These are phyloP conservation scores for Idaea aversata DNA, from an alignment of 2,888 invertebrate genomes.

Conservation along the genomic window DNA sequence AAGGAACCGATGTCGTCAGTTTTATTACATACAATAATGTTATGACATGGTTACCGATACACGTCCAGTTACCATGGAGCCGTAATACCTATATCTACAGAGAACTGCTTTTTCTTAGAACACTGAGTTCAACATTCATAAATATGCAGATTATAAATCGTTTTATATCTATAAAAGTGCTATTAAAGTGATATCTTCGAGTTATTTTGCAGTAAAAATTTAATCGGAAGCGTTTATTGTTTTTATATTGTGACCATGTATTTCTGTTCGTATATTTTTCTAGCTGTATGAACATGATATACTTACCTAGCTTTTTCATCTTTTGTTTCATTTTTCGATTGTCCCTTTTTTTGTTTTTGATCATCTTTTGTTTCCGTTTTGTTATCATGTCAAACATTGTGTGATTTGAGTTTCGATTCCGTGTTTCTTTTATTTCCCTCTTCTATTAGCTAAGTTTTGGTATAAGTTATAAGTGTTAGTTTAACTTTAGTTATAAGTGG, in stretches of 20 bases:
- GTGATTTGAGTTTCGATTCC: too few relatives aligned
- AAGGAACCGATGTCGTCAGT: not conserved
- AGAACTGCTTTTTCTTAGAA: constrained; percentile 15
- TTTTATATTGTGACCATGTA: not conserved
- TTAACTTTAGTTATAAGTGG: too few relatives aligned
- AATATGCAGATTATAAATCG: constrained; percentile 2
- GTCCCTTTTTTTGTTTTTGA: too few relatives aligned
- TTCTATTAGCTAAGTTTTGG: too few relatives aligned
- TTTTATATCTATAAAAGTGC: constrained; percentile 1
- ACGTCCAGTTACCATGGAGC: not conserved
- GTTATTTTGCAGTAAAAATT: constrained; percentile 2
- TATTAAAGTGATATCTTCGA: constrained; percentile 1
- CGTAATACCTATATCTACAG: constrained; percentile 5
- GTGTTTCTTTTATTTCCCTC: too few relatives aligned
- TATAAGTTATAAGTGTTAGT: too few relatives aligned
- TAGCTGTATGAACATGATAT: not conserved
- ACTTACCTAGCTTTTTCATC: not conserved
- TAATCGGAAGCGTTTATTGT: constrained; percentile 1
- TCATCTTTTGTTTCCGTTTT: too few relatives aligned
- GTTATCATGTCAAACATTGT: too few relatives aligned
- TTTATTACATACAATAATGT: constrained; percentile 1
- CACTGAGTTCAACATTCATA: constrained; percentile 1
- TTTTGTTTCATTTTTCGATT: too few relatives aligned
- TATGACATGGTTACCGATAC: not conserved
- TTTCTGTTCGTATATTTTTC: not conserved